Conservation (phyloP, 2,113 vertebrate species). For the Etheostoma cragini region DNA sequence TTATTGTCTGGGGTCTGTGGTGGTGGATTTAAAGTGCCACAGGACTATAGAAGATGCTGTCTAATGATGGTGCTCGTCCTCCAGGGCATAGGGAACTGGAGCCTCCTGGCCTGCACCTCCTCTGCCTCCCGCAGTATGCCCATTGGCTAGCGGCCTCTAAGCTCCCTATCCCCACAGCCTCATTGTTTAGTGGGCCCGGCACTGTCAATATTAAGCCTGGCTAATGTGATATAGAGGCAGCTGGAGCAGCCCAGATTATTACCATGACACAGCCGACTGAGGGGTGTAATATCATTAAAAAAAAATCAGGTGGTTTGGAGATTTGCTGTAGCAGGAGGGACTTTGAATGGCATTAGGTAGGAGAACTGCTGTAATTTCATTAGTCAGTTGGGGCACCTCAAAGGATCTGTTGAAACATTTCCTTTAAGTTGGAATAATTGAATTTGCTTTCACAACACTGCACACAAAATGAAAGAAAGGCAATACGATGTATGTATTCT, state of each 20-base stretch:
- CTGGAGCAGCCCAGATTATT: constrained; percentile 87
- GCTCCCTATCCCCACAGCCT: constrained; percentile 79
- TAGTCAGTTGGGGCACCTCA: constrained; percentile 81
- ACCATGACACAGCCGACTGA: constrained; percentile 87
- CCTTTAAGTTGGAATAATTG: constrained; percentile 80
- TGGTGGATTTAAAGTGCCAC: constrained; percentile 69
- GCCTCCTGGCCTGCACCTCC: constrained; percentile 79
- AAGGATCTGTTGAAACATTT: constrained; percentile 84
- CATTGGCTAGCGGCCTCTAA: constrained; percentile 82
- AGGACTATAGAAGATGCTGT: constrained; percentile 70
- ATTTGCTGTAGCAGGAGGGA: constrained; percentile 82
- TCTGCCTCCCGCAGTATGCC: constrained; percentile 80
- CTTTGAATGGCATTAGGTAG: constrained; percentile 83
- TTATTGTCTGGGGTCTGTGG: constrained; percentile 69
- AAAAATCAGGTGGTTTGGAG: constrained; percentile 89
- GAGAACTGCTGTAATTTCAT: constrained; percentile 85
- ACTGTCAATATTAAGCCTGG: constrained; percentile 88
- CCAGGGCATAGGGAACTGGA: constrained; percentile 83
- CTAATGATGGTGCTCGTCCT: constrained; percentile 85
- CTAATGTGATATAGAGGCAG: constrained; percentile 89
- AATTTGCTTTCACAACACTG: constrained; percentile 80
- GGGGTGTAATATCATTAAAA: constrained; percentile 89
- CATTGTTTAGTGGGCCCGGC: constrained; percentile 83
- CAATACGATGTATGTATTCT: constrained; percentile 4
- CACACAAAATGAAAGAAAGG: constrained; percentile 55